A percentile compares a stretch with the other conserved stretches of the same genome.
Evolutionary conservation across 1,140 invertebrate genomes (phyloP).

Genomic region (Drosophila suzukii): DNA sequence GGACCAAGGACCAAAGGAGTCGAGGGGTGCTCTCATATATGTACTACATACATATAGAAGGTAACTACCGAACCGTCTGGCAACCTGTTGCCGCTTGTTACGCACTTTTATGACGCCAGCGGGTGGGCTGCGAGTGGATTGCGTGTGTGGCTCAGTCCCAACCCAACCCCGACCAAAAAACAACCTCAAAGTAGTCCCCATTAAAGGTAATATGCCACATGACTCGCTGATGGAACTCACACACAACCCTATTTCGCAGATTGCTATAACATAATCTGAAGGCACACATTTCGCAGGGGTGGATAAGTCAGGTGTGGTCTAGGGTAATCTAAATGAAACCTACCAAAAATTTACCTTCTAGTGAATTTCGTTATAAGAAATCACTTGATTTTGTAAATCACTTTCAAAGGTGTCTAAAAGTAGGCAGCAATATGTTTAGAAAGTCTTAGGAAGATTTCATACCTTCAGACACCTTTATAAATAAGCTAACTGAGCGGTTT

Average conservation of each 20-base stretch:
- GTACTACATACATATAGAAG: neutral
- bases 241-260: conserved; percentile 6
- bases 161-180: conserved; percentile 2
- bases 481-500: too few relatives aligned
- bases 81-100: conserved; percentile 73
- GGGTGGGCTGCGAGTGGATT: conserved; percentile 37
- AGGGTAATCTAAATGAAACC: too few relatives aligned
- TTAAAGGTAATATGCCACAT: conserved; percentile 67
- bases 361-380: too few relatives aligned
- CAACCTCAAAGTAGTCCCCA: conserved; percentile 47
- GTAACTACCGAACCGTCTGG: conserved; percentile 36
- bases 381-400: too few relatives aligned
- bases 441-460: too few relatives aligned
- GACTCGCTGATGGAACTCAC: conserved; percentile 44
- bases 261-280: conserved; percentile 61
- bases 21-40: neutral
- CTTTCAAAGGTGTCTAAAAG: too few relatives aligned
- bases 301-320: too few relatives aligned
- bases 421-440: too few relatives aligned
- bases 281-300: neutral
- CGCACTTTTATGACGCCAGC: conserved; percentile 65
- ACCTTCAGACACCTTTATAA: too few relatives aligned
- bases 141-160: conserved; percentile 31
- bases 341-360: too few relatives aligned
- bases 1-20: conserved; percentile 6